Evolutionary conservation across 2,888 invertebrate species (phyloP).

Genomic region (Cryptus viduatorius): DNA sequence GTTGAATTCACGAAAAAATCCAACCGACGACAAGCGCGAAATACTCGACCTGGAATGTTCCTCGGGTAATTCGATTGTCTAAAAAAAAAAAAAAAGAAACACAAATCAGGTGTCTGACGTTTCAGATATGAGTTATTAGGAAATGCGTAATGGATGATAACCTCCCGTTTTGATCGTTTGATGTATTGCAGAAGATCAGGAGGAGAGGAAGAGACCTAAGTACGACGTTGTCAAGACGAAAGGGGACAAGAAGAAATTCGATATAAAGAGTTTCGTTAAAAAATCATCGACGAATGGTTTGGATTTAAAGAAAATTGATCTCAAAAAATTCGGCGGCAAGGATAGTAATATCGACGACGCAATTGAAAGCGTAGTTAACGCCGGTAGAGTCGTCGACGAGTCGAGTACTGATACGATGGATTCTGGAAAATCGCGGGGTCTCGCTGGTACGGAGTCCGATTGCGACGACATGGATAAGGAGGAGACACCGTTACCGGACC

Average conservation of each 20-base stretch:
- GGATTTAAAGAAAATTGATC: conserved; percentile 76
- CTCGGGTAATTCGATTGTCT: conserved; percentile 65
- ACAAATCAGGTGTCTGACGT: conserved; percentile 56
- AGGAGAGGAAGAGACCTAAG: conserved; percentile 78
- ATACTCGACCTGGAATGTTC: conserved; percentile 68
- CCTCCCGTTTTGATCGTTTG: conserved; percentile 52
- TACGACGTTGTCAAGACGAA: conserved; percentile 60
- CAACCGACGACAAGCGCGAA: conserved; percentile 78
- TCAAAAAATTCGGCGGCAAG: conserved; percentile 80
- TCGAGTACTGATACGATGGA: conserved; percentile 82
- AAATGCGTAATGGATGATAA: conserved; percentile 46
- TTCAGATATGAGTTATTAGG: conserved; percentile 49
- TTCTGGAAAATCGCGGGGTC: conserved; percentile 82
- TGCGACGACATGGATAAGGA: conserved; percentile 82
- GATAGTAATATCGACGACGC: conserved; percentile 86
- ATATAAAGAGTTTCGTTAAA: conserved; percentile 70
- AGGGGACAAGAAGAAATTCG: conserved; percentile 67
- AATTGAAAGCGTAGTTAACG: conserved; percentile 87
- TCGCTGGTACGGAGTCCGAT: conserved; percentile 80
- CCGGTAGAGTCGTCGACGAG: conserved; percentile 82
- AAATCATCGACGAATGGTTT: conserved; percentile 76
- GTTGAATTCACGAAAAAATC: conserved; percentile 78
- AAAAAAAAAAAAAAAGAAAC: conserved; percentile 40
- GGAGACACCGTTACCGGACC: conserved; percentile 84
- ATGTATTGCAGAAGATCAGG: conserved; percentile 79